Conservation (phyloP, 53 echinoderm and acorn worm genomes). For the Echinarachnius parma region DNA sequence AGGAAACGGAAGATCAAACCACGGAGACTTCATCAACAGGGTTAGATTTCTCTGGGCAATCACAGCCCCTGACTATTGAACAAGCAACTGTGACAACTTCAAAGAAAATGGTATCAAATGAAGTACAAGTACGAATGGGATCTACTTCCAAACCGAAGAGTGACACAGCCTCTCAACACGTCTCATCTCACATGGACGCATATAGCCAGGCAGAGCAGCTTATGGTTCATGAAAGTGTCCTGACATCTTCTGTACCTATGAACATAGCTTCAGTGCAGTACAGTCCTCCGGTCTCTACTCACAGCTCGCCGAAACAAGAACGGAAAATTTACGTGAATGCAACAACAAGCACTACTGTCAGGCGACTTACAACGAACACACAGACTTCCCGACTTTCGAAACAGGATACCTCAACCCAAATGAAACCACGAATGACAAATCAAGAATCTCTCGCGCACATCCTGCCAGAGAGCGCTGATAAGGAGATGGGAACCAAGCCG, state of each 20-base stretch:
- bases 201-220: constrained; percentile 53
- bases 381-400: constrained; percentile 15
- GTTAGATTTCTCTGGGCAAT: constrained; percentile 57
- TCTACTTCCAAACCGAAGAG: neutral
- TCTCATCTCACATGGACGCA: constrained; percentile 24
- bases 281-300: constrained; percentile 32
- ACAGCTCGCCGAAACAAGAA: constrained; percentile 2
- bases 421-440: constrained; percentile 10
- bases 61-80: constrained; percentile 57
- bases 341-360: constrained; percentile 4
- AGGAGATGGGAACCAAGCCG: constrained; percentile 41
- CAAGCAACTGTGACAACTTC: constrained; percentile 53
- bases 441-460: constrained; percentile 27
- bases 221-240: constrained; percentile 56
- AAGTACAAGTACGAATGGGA: constrained; percentile 57
- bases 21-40: constrained; percentile 53
- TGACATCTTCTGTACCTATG: constrained; percentile 27
- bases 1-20: constrained; percentile 38
- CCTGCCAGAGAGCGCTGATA: constrained; percentile 46
- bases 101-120: constrained; percentile 30
- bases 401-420: neutral
- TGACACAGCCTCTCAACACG: constrained; percentile 57
- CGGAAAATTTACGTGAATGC: constrained; percentile 11
- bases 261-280: constrained; percentile 46
- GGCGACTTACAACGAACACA: constrained; percentile 13